Evolutionary conservation across 2,113 vertebrate genomes (phyloP).

Genomic region (Psittacula cyanocephala): DNA sequence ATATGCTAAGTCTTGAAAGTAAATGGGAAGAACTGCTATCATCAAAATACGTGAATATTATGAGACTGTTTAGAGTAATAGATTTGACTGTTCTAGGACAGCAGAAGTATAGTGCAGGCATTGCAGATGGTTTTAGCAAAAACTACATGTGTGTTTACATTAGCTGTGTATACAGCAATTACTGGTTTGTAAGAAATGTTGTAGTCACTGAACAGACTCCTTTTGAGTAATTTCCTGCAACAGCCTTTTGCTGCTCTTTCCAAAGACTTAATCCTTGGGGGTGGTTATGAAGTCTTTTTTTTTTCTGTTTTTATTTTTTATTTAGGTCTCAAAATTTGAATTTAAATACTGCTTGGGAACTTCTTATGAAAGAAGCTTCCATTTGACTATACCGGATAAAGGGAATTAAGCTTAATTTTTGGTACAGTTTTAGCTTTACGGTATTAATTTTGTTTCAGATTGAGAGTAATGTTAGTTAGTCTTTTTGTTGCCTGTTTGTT

Average conservation of each 20-base stretch:
- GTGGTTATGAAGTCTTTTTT: neutral
- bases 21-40: neutral
- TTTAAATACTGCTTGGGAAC: neutral
- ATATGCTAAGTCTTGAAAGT: neutral
- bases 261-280: neutral
- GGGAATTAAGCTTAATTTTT: neutral
- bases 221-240: neutral
- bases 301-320: neutral
- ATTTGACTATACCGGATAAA: neutral
- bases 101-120: neutral
- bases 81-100: neutral
- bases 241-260: constrained; percentile 1
- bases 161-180: constrained; percentile 4
- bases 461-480: neutral
- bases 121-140: neutral
- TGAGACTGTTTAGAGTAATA: neutral
- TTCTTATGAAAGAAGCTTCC: neutral
- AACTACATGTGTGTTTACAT: constrained; percentile 5
- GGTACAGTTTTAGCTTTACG: neutral
- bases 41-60: constrained; percentile 12
- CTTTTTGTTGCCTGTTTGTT: neutral
- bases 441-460: neutral
- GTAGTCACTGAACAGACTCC: neutral
- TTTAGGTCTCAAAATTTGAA: neutral
- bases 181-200: neutral